phyloP scores from a whole-genome alignment of 2,797 vertebrate species.

The Sebastes taczanowskii region DNA sequence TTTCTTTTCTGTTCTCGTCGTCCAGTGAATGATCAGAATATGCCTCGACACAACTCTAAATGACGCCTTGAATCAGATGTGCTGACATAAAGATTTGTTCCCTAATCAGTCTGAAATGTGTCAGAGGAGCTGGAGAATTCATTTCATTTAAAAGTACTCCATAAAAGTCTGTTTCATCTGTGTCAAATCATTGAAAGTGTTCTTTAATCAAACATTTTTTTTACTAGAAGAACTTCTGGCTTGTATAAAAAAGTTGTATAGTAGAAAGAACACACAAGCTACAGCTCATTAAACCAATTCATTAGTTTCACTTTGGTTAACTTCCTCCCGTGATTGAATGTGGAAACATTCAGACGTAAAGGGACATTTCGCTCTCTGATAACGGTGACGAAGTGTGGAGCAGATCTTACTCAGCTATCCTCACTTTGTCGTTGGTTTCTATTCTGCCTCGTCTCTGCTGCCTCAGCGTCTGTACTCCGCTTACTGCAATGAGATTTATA shows the following conservation, averaged over 20 bases:
- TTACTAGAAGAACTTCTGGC: neutral
- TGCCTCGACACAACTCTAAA: neutral
- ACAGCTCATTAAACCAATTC: neutral
- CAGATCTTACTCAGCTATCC: neutral
- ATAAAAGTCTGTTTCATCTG: neutral
- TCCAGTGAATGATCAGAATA: neutral
- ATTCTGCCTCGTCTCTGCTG: slow-evolving; percentile 66
- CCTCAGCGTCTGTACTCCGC: slow-evolving; percentile 64
- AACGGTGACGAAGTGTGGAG: neutral
- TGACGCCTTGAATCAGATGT: neutral
- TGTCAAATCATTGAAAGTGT: neutral
- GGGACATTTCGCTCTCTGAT: neutral
- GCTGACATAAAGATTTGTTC: neutral
- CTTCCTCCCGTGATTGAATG: neutral
- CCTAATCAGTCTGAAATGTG: neutral
- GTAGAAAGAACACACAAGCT: neutral
- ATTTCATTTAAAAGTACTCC: neutral
- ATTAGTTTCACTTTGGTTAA: neutral
- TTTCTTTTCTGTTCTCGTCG: neutral
- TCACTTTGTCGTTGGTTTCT: slow-evolving; percentile 57
- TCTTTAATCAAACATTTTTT: neutral
- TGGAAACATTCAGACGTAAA: slow-evolving; percentile 7
- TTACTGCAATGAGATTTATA: slow-evolving; percentile 48
- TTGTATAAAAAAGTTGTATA: neutral
- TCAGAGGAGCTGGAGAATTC: neutral